Percentiles rank a stretch among this genome's conserved stretches.
Evolutionary conservation across 2,113 vertebrate species (phyloP).

Genomic region (Gallinago paraguaiae): DNA sequence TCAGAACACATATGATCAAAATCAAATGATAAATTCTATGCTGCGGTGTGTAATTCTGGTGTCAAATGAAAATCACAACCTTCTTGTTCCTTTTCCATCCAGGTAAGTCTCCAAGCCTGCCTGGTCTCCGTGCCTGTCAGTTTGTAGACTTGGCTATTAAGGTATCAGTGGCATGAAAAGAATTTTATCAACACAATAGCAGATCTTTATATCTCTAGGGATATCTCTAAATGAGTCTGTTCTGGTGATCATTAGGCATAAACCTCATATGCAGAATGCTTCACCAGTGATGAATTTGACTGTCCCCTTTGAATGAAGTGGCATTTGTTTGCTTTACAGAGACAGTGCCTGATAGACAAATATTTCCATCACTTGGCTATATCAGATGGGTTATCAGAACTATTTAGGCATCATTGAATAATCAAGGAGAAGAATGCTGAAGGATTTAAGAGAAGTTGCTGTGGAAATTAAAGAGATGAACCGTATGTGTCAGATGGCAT

Average conservation of each 20-base stretch:
- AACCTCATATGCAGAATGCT: neutral
- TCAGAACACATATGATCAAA: neutral
- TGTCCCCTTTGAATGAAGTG: neutral
- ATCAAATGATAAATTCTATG: neutral
- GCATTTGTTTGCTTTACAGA: conserved; percentile 44
- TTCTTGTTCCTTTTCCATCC: neutral
- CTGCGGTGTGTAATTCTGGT: neutral
- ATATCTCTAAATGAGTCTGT: conserved; percentile 42
- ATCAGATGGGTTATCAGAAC: conserved; percentile 29
- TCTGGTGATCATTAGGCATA: neutral
- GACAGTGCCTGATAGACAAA: neutral
- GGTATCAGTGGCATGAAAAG: conserved; percentile 49
- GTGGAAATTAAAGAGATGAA: neutral
- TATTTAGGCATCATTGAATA: conserved; percentile 2
- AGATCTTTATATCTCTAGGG: conserved; percentile 10
- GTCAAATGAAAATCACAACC: neutral
- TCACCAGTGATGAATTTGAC: conserved; percentile 15
- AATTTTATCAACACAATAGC: conserved; percentile 56
- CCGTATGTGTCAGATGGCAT: neutral
- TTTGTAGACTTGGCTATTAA: neutral
- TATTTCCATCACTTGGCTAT: conserved; percentile 13
- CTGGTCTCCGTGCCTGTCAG: neutral
- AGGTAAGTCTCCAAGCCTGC: neutral
- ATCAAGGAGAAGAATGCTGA: conserved; percentile 11
- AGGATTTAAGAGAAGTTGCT: neutral